These are phyloP conservation scores for Temnopleurus reevesii DNA, from an alignment of 53 echinoderm and acorn worm genomes.

Conservation along the genomic window DNA sequence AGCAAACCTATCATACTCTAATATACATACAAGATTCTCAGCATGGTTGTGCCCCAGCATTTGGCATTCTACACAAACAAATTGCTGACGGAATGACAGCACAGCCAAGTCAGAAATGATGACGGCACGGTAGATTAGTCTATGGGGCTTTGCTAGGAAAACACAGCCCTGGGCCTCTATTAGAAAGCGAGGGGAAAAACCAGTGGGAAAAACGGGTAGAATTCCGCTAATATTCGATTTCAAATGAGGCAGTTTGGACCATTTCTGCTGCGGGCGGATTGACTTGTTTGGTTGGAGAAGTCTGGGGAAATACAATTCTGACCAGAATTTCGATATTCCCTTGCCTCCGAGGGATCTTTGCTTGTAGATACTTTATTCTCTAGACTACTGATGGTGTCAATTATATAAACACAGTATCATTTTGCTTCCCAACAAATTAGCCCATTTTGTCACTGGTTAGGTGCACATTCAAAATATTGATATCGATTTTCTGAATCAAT, in stretches of 20 bases:
- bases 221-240: conserved; percentile 19
- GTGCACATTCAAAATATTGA: too few relatives aligned
- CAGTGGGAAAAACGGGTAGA: conserved; percentile 15
- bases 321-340: conserved; percentile 3
- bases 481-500: too few relatives aligned
- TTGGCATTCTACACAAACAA: not conserved
- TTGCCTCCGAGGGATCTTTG: too few relatives aligned
- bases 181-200: not conserved
- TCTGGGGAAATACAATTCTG: conserved; percentile 1
- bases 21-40: too few relatives aligned
- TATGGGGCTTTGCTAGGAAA: conserved; percentile 51
- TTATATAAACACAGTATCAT: too few relatives aligned
- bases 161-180: conserved; percentile 38
- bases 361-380: too few relatives aligned
- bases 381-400: too few relatives aligned
- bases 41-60: too few relatives aligned
- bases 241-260: conserved; percentile 9
- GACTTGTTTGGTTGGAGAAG: conserved; percentile 21
- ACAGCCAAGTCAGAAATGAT: not conserved
- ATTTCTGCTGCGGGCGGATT: not conserved
- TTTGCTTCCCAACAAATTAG: too few relatives aligned
- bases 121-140: conserved; percentile 29
- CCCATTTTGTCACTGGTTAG: too few relatives aligned
- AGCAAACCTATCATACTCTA: too few relatives aligned
- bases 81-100: not conserved